Base-by-base conservation (phyloP, 2,888 invertebrate genomes). In the Cyclophora albipunctata region DNA sequence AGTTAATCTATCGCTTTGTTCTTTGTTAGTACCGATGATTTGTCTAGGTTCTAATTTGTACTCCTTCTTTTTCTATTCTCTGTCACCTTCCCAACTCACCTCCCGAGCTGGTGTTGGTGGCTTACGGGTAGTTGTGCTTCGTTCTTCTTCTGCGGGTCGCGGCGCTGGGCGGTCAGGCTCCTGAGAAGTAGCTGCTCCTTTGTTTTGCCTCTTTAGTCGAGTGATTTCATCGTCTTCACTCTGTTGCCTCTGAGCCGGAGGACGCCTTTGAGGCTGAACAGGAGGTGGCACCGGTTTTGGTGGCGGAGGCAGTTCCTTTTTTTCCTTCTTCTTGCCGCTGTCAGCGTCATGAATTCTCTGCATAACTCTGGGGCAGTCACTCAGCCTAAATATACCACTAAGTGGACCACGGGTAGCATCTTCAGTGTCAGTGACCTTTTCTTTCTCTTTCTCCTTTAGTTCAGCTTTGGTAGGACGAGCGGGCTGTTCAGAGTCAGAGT, bases 221-320 rank as follows among this genome's bases (percentile, higher is more conserved):
- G 94, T 90, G 57, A 97, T 96, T 78, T 97, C 97, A 71, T 96
- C 96, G 70, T 96, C 96, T 84, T 97, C 97, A 73, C 95, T 95
- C 58, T 93, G 91, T 80, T 96, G 96, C 54, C 95, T 90, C 46
- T 92, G 91, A 5, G 95, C 90, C n/a, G 92, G 90, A 44, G 91
- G 90, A 42, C 91, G 90, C 46, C 87, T 88, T 47, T 90, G 85
- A 47, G 87, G 89, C 50, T 90, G 84, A 65, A 90, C 90, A 58
- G 90, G 88, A 50, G 91, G 90, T 59, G 91, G 84, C 50, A 91
- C 90, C 58, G 92, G 90, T 60, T 90, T 78, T 42, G 88, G 90
- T 49, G 84, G 90, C 49, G 84, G 90, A 40, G 88, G 89, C 48
- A 78, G 90, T 65, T 92, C 93, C 66, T 94, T 94, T 66, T 94